Evolutionary conservation across 2,888 invertebrate species (phyloP).

Genomic region (Drosophila mayaguana): DNA sequence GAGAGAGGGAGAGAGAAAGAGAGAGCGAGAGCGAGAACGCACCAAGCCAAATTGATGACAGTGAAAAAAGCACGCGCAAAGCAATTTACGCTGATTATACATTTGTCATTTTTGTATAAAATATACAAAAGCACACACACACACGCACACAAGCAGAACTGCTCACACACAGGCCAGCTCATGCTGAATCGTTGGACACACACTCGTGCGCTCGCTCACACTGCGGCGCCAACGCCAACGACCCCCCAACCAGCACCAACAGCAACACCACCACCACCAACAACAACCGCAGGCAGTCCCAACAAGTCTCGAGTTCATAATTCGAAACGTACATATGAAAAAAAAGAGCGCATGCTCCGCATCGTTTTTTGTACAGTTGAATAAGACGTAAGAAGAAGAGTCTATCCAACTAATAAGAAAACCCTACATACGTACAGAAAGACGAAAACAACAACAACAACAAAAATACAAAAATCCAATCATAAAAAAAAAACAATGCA

Average conservation of each 20-base stretch:
- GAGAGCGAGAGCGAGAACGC: slow-evolving; percentile 33
- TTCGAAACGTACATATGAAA: slow-evolving; percentile 36
- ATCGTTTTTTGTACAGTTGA: slow-evolving; percentile 64
- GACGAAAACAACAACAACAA: slow-evolving; percentile 20
- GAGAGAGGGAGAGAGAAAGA: slow-evolving; percentile 32
- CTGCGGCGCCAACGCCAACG: slow-evolving; percentile 47
- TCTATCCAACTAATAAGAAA: slow-evolving; percentile 60
- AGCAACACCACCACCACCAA: slow-evolving; percentile 9
- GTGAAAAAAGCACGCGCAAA: slow-evolving; percentile 71
- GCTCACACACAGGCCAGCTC: slow-evolving; percentile 16
- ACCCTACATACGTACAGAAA: slow-evolving; percentile 39
- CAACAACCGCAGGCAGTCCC: slow-evolving; percentile 34
- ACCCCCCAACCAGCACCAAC: slow-evolving; percentile 41
- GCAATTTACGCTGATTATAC: slow-evolving; percentile 73
- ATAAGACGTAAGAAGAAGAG: slow-evolving; percentile 46
- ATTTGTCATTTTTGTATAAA: slow-evolving; percentile 75
- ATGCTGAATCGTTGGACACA: slow-evolving; percentile 36
- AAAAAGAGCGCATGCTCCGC: slow-evolving; percentile 73
- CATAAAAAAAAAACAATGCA: slow-evolving; percentile 46
- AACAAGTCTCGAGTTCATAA: slow-evolving; percentile 54
- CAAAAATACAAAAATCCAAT: slow-evolving; percentile 39
- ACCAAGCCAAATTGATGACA: slow-evolving; percentile 44
- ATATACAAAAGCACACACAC: slow-evolving; percentile 43
- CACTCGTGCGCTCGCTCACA: slow-evolving; percentile 64
- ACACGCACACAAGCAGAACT: slow-evolving; percentile 19